Percentiles rank a stretch among this genome's conserved stretches.
Evolutionary conservation across 2,888 invertebrate species (phyloP).

Genomic region (Vesta saturnalis): DNA sequence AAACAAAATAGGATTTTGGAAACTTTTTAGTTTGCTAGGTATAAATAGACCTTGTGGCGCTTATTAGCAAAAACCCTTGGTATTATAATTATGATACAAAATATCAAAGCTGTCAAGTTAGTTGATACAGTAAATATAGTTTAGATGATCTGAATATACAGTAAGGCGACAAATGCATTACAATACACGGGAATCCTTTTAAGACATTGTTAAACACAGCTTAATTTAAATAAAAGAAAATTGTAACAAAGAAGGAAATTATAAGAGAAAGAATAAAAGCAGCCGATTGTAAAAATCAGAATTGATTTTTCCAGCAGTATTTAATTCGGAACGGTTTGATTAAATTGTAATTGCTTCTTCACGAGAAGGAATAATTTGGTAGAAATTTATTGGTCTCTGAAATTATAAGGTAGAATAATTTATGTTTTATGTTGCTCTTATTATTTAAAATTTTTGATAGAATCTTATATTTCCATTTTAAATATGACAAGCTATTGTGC

Average conservation of each 20-base stretch:
- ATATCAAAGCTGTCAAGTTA: too few relatives aligned
- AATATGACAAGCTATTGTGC: background rate
- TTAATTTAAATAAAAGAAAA: background rate
- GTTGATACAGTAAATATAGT: too few relatives aligned
- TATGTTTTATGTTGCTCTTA: slow-evolving; percentile 4
- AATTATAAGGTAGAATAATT: slow-evolving; percentile 17
- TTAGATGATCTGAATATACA: too few relatives aligned
- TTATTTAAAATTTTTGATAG: background rate
- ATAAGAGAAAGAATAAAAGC: background rate
- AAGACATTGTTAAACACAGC: too few relatives aligned
- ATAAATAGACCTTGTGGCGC: background rate
- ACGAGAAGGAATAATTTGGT: slow-evolving; percentile 23
- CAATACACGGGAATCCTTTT: too few relatives aligned
- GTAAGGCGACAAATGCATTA: too few relatives aligned
- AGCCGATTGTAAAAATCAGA: slow-evolving; percentile 16
- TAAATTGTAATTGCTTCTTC: slow-evolving; percentile 35
- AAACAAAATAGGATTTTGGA: background rate
- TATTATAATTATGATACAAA: too few relatives aligned
- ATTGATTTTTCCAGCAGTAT: slow-evolving; percentile 22
- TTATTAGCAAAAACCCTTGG: too few relatives aligned
- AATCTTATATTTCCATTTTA: background rate
- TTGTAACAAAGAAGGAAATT: background rate
- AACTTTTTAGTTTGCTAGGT: background rate
- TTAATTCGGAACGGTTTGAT: slow-evolving; percentile 24
- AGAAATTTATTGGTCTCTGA: slow-evolving; percentile 17